phyloP scores from a whole-genome alignment of 2,113 vertebrate species.

The Stictonetta naevosa region DNA sequence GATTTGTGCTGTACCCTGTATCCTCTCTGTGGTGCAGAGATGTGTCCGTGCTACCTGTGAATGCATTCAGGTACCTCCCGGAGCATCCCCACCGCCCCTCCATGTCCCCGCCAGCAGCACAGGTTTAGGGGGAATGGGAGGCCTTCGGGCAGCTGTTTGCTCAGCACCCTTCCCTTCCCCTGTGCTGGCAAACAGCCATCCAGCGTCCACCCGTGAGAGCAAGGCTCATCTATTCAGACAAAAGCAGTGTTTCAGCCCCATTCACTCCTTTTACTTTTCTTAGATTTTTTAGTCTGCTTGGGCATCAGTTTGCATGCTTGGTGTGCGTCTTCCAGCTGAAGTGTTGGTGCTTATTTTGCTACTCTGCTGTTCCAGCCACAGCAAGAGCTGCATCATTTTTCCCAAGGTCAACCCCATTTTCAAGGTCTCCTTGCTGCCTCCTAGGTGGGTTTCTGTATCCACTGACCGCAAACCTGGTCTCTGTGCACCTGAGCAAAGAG shows the following conservation, averaged over 20 bases:
- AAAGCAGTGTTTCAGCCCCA: background rate
- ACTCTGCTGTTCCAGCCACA: background rate
- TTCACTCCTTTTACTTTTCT: background rate
- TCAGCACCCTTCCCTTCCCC: background rate
- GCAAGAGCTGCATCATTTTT: accelerated
- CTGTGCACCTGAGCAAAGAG: background rate
- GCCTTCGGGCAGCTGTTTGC: background rate
- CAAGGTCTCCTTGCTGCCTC: background rate
- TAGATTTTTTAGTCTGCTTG: background rate
- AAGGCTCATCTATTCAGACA: background rate
- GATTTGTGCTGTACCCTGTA: accelerated
- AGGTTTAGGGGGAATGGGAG: background rate
- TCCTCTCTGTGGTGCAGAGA: background rate
- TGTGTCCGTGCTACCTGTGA: background rate
- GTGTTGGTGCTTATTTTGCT: background rate
- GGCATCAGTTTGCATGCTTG: background rate
- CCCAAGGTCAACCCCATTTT: background rate
- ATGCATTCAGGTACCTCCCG: accelerated
- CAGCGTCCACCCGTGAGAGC: accelerated
- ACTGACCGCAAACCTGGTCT: accelerated
- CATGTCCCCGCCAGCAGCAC: background rate
- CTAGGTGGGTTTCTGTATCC: background rate
- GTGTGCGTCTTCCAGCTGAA: background rate
- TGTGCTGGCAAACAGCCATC: too few species aligned
- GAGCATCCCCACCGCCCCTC: background rate